Evolutionary conservation across 2,797 vertebrate genomes (phyloP).

Genomic region (Myoxocephalus aenaeus): DNA sequence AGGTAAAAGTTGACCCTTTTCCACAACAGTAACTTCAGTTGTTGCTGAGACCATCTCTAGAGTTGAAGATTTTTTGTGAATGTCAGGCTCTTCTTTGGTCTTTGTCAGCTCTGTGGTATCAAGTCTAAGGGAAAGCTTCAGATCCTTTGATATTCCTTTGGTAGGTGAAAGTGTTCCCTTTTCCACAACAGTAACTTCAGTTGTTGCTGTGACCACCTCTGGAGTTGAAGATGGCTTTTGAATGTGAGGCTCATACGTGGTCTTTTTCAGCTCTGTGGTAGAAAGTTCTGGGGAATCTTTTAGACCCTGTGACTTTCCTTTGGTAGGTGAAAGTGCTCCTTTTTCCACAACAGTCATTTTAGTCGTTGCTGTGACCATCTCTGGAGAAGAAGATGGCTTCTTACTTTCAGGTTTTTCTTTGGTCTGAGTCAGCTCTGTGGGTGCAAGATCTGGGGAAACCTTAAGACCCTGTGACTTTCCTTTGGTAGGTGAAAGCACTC

Average conservation of each 20-base stretch:
- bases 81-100: not conserved
- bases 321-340: too few species aligned
- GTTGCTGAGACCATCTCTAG: too few species aligned
- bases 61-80: not conserved
- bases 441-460: not conserved
- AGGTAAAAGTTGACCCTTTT: not conserved
- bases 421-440: too few species aligned
- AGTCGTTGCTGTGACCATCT: too few species aligned
- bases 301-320: too few species aligned
- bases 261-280: too few species aligned
- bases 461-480: not conserved
- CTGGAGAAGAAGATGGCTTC: too few species aligned
- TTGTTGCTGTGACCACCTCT: not conserved
- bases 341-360: too few species aligned
- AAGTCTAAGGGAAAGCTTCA: not conserved
- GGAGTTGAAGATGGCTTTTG: not conserved
- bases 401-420: too few species aligned
- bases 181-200: not conserved
- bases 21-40: not conserved
- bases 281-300: too few species aligned
- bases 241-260: too few species aligned
- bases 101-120: too few species aligned
- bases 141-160: not conserved
- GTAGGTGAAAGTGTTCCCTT: not conserved
- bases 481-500: not conserved